These are phyloP conservation scores for Butorides virescens DNA, from an alignment of 2,113 vertebrate genomes.

Conservation along the genomic window DNA sequence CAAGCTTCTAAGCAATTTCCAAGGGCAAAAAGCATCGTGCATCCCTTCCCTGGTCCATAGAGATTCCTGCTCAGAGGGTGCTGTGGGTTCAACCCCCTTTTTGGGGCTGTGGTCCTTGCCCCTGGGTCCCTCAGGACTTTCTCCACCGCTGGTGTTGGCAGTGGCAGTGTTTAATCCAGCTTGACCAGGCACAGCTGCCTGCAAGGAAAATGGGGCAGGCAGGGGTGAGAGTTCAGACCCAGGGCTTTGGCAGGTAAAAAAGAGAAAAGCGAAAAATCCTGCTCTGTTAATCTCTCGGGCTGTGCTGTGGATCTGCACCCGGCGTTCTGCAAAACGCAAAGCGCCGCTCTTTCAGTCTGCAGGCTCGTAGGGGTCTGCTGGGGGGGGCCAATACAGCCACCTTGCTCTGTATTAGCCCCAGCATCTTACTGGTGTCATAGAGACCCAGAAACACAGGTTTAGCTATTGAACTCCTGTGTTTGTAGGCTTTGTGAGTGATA, in stretches of 20 bases:
- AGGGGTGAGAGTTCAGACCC: not conserved
- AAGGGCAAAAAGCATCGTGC: rapidly evolving
- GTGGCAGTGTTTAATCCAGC: not conserved
- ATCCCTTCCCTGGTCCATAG: not conserved
- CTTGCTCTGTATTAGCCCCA: rapidly evolving
- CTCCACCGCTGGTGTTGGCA: not conserved
- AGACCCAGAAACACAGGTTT: not conserved
- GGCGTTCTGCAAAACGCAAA: rapidly evolving
- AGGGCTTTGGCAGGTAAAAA: not conserved
- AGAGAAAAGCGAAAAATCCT: not conserved
- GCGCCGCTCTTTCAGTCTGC: not conserved
- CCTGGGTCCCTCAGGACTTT: rapidly evolving
- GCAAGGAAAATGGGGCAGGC: not conserved
- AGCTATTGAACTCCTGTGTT: not conserved
- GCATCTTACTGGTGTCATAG: not conserved
- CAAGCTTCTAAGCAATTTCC: rapidly evolving
- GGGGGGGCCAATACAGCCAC: not conserved
- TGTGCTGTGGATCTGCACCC: rapidly evolving
- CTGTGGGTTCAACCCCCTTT: not conserved
- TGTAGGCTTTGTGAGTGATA: no score
- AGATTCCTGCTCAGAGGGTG: rapidly evolving
- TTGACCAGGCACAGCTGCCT: not conserved
- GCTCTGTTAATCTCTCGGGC: not conserved
- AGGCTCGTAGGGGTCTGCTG: rapidly evolving
- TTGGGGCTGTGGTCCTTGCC: not conserved